Evolutionary conservation across 2,797 vertebrate genomes (phyloP).

Genomic region (Parauchenoglanis punctatus): DNA sequence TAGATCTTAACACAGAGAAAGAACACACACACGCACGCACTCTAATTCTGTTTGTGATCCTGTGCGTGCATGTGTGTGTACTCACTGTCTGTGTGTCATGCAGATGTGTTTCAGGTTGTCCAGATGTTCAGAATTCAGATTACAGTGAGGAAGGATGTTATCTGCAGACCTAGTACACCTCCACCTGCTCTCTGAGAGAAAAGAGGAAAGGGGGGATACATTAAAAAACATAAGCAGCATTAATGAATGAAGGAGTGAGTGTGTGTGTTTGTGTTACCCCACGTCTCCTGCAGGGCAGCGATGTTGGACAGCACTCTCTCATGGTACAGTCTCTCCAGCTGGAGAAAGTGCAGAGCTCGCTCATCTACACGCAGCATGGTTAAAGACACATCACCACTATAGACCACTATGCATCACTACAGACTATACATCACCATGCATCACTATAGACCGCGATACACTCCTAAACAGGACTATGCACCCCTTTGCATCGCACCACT

Average conservation of each 20-base stretch:
- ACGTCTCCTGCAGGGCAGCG: slow-evolving; percentile 81
- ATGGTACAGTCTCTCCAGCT: slow-evolving; percentile 90
- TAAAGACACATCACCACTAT: slow-evolving; percentile 62
- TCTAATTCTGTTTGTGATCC: background rate
- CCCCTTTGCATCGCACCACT: background rate
- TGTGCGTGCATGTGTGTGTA: slow-evolving; percentile 29
- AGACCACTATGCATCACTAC: background rate
- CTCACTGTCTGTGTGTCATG: slow-evolving; percentile 58
- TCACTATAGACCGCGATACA: background rate
- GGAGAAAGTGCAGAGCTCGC: slow-evolving; percentile 88
- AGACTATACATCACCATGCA: background rate
- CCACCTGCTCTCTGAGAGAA: slow-evolving; percentile 43
- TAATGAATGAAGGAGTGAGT: slow-evolving; percentile 18
- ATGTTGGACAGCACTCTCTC: slow-evolving; percentile 91
- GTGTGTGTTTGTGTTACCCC: slow-evolving; percentile 52
- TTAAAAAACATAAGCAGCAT: background rate
- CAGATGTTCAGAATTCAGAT: slow-evolving; percentile 52
- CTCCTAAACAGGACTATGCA: background rate
- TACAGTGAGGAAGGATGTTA: background rate
- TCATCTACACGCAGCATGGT: slow-evolving; percentile 78
- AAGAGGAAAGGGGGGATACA: slow-evolving; percentile 35
- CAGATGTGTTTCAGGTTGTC: slow-evolving; percentile 56
- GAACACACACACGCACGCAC: slow-evolving; percentile 36
- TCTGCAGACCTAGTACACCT: slow-evolving; percentile 24
- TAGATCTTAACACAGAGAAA: too few relatives aligned